Conservation (phyloP, 2,797 vertebrate species). For the Mormyrops attenuatus region DNA sequence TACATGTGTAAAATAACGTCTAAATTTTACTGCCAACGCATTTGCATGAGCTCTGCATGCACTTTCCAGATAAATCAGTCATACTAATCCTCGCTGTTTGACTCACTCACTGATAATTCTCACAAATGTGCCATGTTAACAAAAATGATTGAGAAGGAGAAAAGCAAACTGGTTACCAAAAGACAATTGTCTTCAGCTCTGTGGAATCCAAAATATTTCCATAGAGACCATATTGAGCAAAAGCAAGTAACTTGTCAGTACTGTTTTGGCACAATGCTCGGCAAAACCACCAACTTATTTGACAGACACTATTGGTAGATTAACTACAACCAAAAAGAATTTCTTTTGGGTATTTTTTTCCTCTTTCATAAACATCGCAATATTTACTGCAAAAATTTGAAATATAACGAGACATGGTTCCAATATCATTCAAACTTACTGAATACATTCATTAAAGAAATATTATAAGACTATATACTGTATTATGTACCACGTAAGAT, state of each 20-base stretch:
- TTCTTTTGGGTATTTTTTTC: not conserved
- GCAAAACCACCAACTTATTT: not conserved
- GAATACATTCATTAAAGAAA: not conserved
- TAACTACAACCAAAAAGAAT: not conserved
- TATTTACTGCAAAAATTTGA: not conserved
- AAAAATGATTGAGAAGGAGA: not conserved
- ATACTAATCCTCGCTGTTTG: not conserved
- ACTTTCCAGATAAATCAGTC: not conserved
- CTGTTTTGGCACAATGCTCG: not conserved
- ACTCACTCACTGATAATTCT: not conserved
- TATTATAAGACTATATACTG: not conserved
- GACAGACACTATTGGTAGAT: not conserved
- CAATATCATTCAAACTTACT: not conserved
- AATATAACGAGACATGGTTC: not conserved
- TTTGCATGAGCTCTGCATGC: not conserved
- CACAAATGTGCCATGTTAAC: not conserved
- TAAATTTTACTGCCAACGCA: not conserved
- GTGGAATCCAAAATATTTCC: not conserved
- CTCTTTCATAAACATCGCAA: not conserved
- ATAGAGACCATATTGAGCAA: not conserved
- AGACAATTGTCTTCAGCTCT: not conserved
- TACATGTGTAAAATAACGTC: not conserved
- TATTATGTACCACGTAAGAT: not conserved
- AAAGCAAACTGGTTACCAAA: not conserved
- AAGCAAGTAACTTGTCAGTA: not conserved